Evolutionary conservation across 2,888 invertebrate species (phyloP), one percentile per base, ranked within the genome.

Genomic region (Meganola albula): DNA sequence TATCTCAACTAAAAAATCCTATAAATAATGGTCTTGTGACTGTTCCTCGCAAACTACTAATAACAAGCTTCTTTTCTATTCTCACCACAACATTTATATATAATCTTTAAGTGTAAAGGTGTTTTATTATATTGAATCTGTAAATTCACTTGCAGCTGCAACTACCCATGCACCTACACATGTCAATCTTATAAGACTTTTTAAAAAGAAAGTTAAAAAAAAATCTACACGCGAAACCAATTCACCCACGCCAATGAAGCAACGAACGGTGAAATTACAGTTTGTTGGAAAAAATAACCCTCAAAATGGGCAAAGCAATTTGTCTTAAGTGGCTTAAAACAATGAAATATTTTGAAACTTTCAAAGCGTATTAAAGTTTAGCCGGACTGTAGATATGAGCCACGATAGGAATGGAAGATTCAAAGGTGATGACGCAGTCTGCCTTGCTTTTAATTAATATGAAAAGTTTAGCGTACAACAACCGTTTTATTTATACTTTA

Each of bases 281-380:
- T 41, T 41, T 44, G 49, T 45, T 42, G 37, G 35, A 48, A 48
- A 57, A 66, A 74, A 75, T 67, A 69, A 61, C 55, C 58, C 58
- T 46, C 46, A 55, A 63, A 72, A 64, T 58, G 58, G 56, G 45
- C 50, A 44, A 52, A 63, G 71, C 68, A 77, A 79, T 80, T 80
- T 79, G 76, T 79, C 77, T 73, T 66, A 69, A 79, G 77, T 71
- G 72, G 76, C 64, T 73, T n/a, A 58, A 69, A 76, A 68, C 76
- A 69, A 71, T 74, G 71, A 79, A 79, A 77, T 80, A 80, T 80
- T 77, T 54, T 63, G 58, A 58, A 78, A 80, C 66, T 80, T 80
- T 68, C 58, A 62, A 64, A 63, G 62, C 67, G 69, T 68, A 75
- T 77, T 76, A 72, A 77, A 78, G 73, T 78, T 76, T 58, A 53